These are phyloP conservation scores for Tolmerus cingulatus DNA, from an alignment of 2,888 invertebrate species.

Conservation along the genomic window DNA sequence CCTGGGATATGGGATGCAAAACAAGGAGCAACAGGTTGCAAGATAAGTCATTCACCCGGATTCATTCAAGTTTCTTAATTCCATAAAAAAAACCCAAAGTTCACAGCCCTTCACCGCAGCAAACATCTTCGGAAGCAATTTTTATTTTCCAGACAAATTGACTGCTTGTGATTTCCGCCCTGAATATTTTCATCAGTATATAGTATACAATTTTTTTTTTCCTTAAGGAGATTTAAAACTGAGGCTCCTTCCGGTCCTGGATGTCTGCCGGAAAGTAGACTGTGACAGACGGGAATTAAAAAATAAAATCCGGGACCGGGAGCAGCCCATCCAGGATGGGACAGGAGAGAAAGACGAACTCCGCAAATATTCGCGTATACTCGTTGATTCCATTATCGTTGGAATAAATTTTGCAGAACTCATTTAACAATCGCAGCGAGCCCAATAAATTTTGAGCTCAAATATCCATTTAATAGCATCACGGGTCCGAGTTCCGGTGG, in stretches of 20 bases:
- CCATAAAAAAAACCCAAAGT: not conserved
- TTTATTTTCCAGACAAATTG: slow-evolving; percentile 64
- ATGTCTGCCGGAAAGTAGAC: slow-evolving; percentile 49
- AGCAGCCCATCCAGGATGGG: not conserved
- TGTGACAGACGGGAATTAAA: slow-evolving; percentile 51
- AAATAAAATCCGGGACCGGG: slow-evolving; percentile 35
- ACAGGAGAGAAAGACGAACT: not conserved
- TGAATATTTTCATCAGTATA: not conserved
- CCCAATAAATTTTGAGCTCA: slow-evolving; percentile 52
- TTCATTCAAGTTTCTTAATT: slow-evolving; percentile 15
- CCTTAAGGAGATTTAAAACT: slow-evolving; percentile 41
- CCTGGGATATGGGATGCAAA: not conserved
- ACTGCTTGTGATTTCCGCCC: slow-evolving; percentile 62
- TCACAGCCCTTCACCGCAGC: not conserved
- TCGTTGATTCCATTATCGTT: slow-evolving; percentile 36
- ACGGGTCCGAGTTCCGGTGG: slow-evolving; percentile 30
- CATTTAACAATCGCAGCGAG: slow-evolving; percentile 53
- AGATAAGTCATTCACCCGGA: not conserved
- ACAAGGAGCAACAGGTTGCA: not conserved
- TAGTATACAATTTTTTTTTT: not conserved
- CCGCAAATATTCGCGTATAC: slow-evolving; percentile 11
- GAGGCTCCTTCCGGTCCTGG: slow-evolving; percentile 31
- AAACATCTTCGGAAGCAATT: slow-evolving; percentile 59
- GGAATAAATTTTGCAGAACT: slow-evolving; percentile 53
- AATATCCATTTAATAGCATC: slow-evolving; percentile 52